Percentiles rank a stretch among this genome's conserved stretches.
Evolutionary conservation across 2,797 vertebrate species (phyloP).

Genomic region (Myotis myotis): DNA sequence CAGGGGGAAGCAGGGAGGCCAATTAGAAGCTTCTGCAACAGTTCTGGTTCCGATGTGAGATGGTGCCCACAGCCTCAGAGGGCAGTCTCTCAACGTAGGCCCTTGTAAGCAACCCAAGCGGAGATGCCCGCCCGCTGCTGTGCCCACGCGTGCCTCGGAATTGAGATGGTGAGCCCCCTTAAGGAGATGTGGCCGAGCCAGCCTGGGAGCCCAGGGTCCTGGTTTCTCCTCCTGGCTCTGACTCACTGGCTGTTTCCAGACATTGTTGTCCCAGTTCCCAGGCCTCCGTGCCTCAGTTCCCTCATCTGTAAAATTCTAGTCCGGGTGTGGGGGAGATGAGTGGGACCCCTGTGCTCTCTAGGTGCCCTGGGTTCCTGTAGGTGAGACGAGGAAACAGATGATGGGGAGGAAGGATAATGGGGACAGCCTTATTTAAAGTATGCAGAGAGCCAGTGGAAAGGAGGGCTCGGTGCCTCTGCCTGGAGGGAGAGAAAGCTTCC

Average conservation of each 20-base stretch:
- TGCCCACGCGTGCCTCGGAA: neutral
- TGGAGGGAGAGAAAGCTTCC: neutral
- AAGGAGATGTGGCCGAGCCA: neutral
- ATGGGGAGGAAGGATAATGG: fast-evolving
- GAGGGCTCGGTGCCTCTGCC: neutral
- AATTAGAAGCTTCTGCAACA: neutral
- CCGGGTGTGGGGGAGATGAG: neutral
- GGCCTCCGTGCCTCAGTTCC: neutral
- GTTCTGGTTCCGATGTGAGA: neutral
- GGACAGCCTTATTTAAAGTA: neutral
- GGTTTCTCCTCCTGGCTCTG: neutral
- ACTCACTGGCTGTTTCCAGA: neutral
- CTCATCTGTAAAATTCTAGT: neutral
- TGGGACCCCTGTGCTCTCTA: too few relatives aligned
- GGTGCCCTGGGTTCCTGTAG: neutral
- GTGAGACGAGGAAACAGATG: neutral
- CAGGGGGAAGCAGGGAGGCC: neutral
- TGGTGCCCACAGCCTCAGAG: neutral
- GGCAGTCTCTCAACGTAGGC: too few relatives aligned
- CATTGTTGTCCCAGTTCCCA: neutral
- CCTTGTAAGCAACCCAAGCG: neutral
- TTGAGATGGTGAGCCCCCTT: neutral
- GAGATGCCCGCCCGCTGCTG: neutral
- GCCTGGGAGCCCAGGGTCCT: neutral
- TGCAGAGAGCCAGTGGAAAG: neutral